A percentile compares a stretch with the other conserved stretches of the same genome.
Conservation (phyloP, 2,888 invertebrate genomes). For the Crepidodera aurea region DNA sequence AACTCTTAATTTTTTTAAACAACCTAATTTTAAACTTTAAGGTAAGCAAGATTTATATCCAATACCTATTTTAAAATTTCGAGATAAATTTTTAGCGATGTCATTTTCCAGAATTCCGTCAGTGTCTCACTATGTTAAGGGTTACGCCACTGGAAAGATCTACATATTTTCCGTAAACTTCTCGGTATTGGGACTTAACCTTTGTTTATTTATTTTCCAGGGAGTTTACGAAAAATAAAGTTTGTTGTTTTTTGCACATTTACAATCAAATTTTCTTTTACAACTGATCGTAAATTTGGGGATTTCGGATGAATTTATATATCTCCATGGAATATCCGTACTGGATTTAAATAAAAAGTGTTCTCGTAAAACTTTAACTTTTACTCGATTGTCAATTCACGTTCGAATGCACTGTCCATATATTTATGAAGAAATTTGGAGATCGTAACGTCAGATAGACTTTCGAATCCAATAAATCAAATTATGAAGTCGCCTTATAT, state of each 20-base stretch:
- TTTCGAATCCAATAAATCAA: too few species aligned
- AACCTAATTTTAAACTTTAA: too few species aligned
- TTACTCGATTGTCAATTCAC: too few species aligned
- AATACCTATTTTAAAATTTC: too few species aligned
- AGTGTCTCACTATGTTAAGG: too few species aligned
- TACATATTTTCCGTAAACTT: slow-evolving; percentile 16
- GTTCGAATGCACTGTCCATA: neutral
- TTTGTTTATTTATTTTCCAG: slow-evolving; percentile 21
- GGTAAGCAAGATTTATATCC: too few species aligned
- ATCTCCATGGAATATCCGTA: neutral
- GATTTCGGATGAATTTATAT: slow-evolving; percentile 10
- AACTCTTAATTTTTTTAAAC: too few species aligned
- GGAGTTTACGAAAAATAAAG: slow-evolving; percentile 16
- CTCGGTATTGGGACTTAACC: neutral
- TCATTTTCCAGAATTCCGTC: too few species aligned
- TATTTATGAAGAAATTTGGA: neutral
- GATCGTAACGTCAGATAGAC: too few species aligned
- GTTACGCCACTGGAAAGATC: neutral
- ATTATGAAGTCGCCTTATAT: too few species aligned
- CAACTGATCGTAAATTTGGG: slow-evolving; percentile 14
- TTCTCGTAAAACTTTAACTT: neutral
- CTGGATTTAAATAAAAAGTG: slow-evolving; percentile 8
- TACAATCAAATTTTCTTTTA: slow-evolving; percentile 18
- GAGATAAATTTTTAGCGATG: too few species aligned
- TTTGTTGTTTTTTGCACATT: slow-evolving; percentile 15